phyloP scores from a whole-genome alignment of 2,888 invertebrate species.

The Lasius fuliginosus region DNA sequence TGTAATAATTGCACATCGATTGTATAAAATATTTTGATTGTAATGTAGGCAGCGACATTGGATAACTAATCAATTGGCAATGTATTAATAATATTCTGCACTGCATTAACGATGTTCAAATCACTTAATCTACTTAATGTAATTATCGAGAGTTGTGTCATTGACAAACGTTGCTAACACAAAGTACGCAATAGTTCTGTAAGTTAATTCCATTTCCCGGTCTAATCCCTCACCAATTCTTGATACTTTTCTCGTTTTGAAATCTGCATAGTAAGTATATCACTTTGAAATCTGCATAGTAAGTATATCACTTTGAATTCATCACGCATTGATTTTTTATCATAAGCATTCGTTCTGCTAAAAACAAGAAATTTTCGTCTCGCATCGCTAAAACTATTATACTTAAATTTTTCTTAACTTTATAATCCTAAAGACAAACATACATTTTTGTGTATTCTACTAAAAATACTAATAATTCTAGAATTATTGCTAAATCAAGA shows the following conservation, averaged over 20 bases:
- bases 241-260: conserved; percentile 1
- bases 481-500: conserved; percentile 16
- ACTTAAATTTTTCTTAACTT: conserved; percentile 2
- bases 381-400: neutral
- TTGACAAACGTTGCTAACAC: neutral
- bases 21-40: conserved; percentile 12
- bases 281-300: neutral
- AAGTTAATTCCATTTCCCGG: neutral
- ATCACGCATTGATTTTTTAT: neutral
- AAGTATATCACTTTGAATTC: conserved; percentile 8
- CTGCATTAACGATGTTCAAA: neutral
- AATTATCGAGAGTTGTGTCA: neutral
- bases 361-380: neutral
- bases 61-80: neutral
- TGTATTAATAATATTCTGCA: neutral
- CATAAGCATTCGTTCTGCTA: neutral
- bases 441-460: neutral
- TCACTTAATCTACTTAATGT: neutral
- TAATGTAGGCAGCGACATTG: neutral
- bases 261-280: neutral
- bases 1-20: conserved; percentile 2
- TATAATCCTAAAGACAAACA: conserved; percentile 3
- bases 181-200: neutral
- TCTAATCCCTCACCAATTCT: conserved; percentile 4
- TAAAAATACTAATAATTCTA: conserved; percentile 1